These are phyloP conservation scores for Hybos culiciformis DNA, from an alignment of 2,888 invertebrate genomes.

Conservation along the genomic window DNA sequence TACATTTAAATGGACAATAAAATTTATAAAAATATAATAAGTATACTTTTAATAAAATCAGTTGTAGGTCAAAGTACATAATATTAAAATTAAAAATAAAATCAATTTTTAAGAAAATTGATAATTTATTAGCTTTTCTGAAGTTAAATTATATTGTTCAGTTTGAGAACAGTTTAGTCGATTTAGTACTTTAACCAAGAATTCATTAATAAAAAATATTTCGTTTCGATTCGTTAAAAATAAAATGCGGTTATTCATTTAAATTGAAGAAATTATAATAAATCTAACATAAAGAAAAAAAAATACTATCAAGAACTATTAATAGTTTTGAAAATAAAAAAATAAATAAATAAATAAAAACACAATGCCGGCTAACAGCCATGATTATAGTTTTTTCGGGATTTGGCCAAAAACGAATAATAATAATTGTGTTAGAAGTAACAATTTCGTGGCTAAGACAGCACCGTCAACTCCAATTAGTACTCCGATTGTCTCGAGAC, in stretches of 20 bases:
- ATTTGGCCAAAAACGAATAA: constrained; percentile 13
- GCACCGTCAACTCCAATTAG: constrained; percentile 11
- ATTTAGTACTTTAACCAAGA: constrained; percentile 3
- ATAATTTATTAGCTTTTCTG: constrained; percentile 11
- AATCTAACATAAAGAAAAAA: no score
- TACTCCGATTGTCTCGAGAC: constrained; percentile 12
- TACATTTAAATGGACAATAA: no score
- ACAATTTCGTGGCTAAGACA: constrained; percentile 2
- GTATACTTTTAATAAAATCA: no score
- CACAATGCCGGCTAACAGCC: constrained; percentile 15
- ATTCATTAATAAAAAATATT: no score
- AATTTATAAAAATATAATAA: no score
- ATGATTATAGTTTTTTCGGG: constrained; percentile 12
- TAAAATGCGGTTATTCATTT: no score
- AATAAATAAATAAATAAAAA: neutral
- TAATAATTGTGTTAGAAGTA: constrained; percentile 3
- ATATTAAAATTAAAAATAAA: no score
- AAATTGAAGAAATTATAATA: no score
- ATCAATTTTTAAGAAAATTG: no score
- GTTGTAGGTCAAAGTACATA: no score
- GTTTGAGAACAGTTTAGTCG: constrained; percentile 13
- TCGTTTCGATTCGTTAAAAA: no score
- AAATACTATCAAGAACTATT: no score
- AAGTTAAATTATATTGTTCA: constrained; percentile 15
- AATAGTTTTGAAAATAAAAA: neutral